Conservation (phyloP, 2,113 vertebrate species). For the Nansenia antarctica region DNA sequence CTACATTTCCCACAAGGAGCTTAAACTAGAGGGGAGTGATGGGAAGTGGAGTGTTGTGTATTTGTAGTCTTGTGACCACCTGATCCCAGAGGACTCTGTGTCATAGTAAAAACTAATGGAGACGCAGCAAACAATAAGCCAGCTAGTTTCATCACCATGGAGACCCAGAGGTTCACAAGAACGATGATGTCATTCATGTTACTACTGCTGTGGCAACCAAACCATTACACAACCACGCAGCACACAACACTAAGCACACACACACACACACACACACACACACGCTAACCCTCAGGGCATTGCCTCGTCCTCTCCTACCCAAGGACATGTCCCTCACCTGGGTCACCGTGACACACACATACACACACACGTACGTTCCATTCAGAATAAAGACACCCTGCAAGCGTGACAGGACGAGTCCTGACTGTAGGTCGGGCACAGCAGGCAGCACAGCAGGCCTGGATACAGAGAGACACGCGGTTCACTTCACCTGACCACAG, state of each 20-base stretch:
- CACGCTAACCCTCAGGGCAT: background rate
- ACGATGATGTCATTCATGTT: conserved; percentile 9
- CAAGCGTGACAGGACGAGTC: conserved; percentile 5
- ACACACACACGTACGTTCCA: background rate
- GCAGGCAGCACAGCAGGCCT: conserved; percentile 47
- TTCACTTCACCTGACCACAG: conserved; percentile 19
- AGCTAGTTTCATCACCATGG: conserved; percentile 13
- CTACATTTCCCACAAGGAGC: background rate
- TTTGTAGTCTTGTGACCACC: conserved; percentile 46
- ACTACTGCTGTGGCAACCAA: conserved; percentile 7
- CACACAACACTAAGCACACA: conserved; percentile 13
- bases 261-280: conserved; percentile 8
- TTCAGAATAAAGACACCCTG: conserved; percentile 14
- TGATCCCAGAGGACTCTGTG: conserved; percentile 58
- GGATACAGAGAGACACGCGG: background rate
- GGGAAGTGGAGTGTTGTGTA: conserved; percentile 29
- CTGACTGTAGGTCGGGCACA: too few species aligned
- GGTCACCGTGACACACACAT: conserved; percentile 45
- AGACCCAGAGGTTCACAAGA: conserved; percentile 10
- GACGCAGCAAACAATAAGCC: conserved; percentile 39
- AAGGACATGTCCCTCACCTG: conserved; percentile 55
- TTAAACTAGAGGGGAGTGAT: conserved; percentile 18
- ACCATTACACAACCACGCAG: conserved; percentile 16
- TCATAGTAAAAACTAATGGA: conserved; percentile 59
- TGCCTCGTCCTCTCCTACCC: background rate